Conservation (phyloP, 1,140 invertebrate species). For the Himalopsyche phryganea region DNA sequence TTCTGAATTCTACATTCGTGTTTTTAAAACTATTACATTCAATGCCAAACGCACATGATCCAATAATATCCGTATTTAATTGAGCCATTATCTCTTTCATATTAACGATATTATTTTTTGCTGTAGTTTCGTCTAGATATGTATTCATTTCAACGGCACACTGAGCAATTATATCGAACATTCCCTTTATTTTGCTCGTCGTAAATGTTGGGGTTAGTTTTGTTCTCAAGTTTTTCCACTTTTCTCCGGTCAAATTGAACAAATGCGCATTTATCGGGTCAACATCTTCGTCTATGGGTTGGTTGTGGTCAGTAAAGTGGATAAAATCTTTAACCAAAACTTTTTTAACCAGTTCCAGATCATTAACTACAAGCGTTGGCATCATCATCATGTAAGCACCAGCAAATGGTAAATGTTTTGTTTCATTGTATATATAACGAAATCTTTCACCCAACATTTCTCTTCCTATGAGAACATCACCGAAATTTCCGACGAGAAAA, state of each 20-base stretch:
- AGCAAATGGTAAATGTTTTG: constrained; percentile 31
- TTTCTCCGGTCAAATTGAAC: constrained; percentile 37
- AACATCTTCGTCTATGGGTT: constrained; percentile 46
- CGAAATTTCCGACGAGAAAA: constrained; percentile 39
- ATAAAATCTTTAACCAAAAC: constrained; percentile 59
- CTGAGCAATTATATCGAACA: constrained; percentile 45
- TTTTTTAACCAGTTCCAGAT: constrained; percentile 58
- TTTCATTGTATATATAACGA: constrained; percentile 27
- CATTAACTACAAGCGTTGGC: constrained; percentile 51
- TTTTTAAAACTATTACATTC: too few relatives aligned
- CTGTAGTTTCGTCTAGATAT: constrained; percentile 31
- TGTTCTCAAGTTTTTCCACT: constrained; percentile 53
- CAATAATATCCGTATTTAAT: too few relatives aligned
- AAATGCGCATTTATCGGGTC: constrained; percentile 49
- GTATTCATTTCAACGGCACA: constrained; percentile 39
- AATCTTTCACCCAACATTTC: constrained; percentile 36
- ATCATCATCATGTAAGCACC: constrained; percentile 42
- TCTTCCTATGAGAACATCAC: constrained; percentile 3
- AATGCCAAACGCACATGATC: too few relatives aligned
- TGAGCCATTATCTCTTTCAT: constrained; percentile 35
- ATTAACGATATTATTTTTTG: constrained; percentile 19
- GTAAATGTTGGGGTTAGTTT: constrained; percentile 58
- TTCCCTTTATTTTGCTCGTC: constrained; percentile 56
- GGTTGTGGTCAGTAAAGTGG: constrained; percentile 50
- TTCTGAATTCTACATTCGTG: constrained; percentile 50